Evolutionary conservation across 2,797 vertebrate species (phyloP).

Genomic region (Mormyrops boulengeri): DNA sequence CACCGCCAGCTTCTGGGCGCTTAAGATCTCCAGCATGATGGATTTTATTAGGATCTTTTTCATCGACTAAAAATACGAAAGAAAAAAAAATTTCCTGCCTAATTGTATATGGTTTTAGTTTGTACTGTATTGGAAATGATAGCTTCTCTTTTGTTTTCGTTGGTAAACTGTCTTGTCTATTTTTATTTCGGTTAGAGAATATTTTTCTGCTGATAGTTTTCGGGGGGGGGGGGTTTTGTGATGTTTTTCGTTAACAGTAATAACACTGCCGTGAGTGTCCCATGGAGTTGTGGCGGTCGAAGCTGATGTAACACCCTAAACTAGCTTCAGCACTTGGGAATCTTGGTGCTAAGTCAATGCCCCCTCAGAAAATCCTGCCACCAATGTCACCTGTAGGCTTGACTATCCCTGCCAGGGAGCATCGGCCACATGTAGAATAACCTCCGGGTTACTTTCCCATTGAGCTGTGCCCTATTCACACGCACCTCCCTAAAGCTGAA

Average conservation of each 20-base stretch:
- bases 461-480: not conserved
- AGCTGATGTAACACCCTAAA: not conserved
- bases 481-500: not conserved
- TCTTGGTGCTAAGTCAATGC: not conserved
- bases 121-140: not conserved
- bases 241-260: not conserved
- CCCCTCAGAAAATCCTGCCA: not conserved
- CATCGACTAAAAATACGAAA: not conserved
- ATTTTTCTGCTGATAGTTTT: not conserved
- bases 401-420: not conserved
- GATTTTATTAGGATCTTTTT: not conserved
- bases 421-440: not conserved
- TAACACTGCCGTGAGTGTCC: not conserved
- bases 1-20: not conserved
- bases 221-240: not conserved
- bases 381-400: not conserved
- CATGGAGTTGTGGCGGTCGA: not conserved
- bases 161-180: not conserved
- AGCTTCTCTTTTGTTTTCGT: not conserved
- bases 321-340: not conserved
- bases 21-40: not conserved
- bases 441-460: not conserved
- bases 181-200: not conserved
- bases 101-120: not conserved
- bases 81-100: not conserved